These are phyloP conservation scores for Agrochola litura DNA, from an alignment of 2,888 invertebrate species.

Conservation along the genomic window DNA sequence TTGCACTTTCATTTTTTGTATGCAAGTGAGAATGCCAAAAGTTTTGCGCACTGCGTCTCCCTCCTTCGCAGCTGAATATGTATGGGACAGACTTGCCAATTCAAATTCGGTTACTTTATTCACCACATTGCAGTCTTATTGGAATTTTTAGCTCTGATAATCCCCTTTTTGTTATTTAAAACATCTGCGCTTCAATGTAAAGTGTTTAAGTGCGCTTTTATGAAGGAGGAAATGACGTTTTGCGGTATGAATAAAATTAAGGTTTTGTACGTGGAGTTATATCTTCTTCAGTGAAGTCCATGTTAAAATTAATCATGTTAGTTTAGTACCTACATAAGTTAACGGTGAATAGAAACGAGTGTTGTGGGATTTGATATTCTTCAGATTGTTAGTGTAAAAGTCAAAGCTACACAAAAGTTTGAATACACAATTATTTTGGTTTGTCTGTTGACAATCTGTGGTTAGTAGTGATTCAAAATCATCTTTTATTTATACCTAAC, in stretches of 20 bases:
- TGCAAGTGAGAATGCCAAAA: constrained; percentile 90
- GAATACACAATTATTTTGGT: not conserved
- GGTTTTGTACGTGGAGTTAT: constrained; percentile 4
- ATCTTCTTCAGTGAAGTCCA: not conserved
- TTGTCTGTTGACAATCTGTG: not conserved
- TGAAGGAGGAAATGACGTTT: constrained; percentile 39
- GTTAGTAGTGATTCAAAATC: not conserved
- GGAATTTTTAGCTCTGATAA: constrained; percentile 70
- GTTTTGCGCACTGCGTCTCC: constrained; percentile 88
- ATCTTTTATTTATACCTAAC: too few species aligned
- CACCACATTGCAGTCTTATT: constrained; percentile 80
- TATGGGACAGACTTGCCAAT: constrained; percentile 87
- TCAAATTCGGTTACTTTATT: constrained; percentile 84
- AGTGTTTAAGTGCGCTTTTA: constrained; percentile 30
- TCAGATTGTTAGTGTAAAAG: too few species aligned
- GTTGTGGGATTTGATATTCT: too few species aligned
- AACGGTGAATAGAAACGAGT: not conserved
- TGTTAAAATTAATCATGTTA: not conserved
- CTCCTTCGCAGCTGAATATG: constrained; percentile 84
- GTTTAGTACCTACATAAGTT: not conserved
- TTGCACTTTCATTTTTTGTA: constrained; percentile 88
- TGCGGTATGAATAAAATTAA: constrained; percentile 25
- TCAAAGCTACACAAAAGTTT: too few species aligned
- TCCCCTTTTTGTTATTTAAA: constrained; percentile 65
- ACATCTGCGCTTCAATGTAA: constrained; percentile 44